A percentile compares a stretch with the other conserved stretches of the same genome.
phyloP scores from a whole-genome alignment of 2,888 invertebrate species.

The Bedellia somnulentella region DNA sequence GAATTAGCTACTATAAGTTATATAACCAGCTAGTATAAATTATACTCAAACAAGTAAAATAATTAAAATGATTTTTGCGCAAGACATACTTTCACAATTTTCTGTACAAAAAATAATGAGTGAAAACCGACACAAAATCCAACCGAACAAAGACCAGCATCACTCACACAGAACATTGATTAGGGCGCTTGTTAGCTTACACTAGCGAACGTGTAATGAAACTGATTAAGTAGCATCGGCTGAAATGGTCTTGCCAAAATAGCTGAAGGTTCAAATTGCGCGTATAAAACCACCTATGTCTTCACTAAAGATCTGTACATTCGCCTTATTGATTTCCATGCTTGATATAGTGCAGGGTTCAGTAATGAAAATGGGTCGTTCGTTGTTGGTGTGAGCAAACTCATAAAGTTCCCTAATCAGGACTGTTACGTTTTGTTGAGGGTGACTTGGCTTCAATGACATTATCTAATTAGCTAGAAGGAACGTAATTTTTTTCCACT shows the following conservation, averaged over 20 bases:
- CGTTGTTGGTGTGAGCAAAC: constrained; percentile 21
- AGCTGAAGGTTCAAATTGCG: too few species aligned
- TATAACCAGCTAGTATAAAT: too few species aligned
- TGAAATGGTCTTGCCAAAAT: too few species aligned
- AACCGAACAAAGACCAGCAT: constrained; percentile 1
- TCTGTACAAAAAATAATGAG: not conserved
- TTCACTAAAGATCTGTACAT: not conserved
- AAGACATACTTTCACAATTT: not conserved
- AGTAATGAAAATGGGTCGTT: constrained; percentile 37
- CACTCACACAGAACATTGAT: constrained; percentile 6
- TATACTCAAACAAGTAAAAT: too few species aligned
- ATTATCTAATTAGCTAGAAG: too few species aligned
- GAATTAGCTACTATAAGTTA: too few species aligned
- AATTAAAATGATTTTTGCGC: too few species aligned
- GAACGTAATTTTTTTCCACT: too few species aligned
- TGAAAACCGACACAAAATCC: not conserved
- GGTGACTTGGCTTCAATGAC: too few species aligned
- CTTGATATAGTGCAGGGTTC: constrained; percentile 27
- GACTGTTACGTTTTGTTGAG: too few species aligned
- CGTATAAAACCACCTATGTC: constrained; percentile 4
- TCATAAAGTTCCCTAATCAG: constrained; percentile 35
- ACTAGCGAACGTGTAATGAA: constrained; percentile 34
- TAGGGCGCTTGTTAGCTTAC: constrained; percentile 19
- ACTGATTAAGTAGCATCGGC: constrained; percentile 50
- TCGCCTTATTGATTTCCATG: constrained; percentile 3